Evolutionary conservation across 2,113 vertebrate species (phyloP).

Genomic region (Salvelinus alpinus): DNA sequence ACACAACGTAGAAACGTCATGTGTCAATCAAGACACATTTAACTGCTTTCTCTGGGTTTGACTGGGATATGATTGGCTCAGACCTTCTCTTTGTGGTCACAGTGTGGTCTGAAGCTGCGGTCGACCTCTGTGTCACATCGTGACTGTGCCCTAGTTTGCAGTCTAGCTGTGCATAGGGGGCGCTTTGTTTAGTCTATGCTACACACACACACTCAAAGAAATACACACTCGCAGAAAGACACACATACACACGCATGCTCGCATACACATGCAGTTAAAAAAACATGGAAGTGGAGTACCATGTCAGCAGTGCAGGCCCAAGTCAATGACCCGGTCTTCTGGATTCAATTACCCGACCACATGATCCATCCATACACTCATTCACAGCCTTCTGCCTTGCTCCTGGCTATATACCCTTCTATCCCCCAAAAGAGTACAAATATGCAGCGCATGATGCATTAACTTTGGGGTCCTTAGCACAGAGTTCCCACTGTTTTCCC

Average conservation of each 20-base stretch:
- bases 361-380: slow-evolving; percentile 54
- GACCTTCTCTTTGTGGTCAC: background rate
- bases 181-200: slow-evolving; percentile 61
- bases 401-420: slow-evolving; percentile 31
- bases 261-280: background rate
- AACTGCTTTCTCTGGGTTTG: background rate
- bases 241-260: background rate
- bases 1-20: background rate
- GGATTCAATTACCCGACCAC: slow-evolving; percentile 74
- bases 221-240: background rate
- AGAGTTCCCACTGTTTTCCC: slow-evolving; percentile 72
- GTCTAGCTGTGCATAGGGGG: slow-evolving; percentile 9
- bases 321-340: slow-evolving; percentile 48
- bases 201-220: background rate
- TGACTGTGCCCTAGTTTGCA: slow-evolving; percentile 10
- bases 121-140: slow-evolving; percentile 18
- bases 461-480: slow-evolving; percentile 61
- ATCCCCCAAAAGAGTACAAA: slow-evolving; percentile 56
- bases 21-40: background rate
- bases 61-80: background rate
- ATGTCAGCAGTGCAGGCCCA: slow-evolving; percentile 46
- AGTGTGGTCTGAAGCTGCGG: background rate
- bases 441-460: slow-evolving; percentile 67
- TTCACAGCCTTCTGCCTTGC: slow-evolving; percentile 51
- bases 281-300: slow-evolving; percentile 21